phyloP scores from a whole-genome alignment of 2,113 vertebrate genomes.

The Prionailurus viverrinus region DNA sequence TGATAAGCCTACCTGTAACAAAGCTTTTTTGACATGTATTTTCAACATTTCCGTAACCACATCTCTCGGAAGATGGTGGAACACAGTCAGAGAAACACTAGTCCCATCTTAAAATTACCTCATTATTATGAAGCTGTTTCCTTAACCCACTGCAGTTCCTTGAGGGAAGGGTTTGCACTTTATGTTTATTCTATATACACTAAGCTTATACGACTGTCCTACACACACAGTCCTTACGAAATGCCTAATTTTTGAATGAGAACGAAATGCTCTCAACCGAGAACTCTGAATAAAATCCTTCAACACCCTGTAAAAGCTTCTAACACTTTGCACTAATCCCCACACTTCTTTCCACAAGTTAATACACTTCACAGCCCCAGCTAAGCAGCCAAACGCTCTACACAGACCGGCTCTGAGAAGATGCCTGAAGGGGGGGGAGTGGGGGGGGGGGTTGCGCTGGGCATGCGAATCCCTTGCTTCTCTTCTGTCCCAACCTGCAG shows the following conservation, averaged over 20 bases:
- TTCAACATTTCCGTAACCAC: not conserved
- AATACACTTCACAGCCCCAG: not conserved
- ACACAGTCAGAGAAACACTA: not conserved
- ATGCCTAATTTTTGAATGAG: not conserved
- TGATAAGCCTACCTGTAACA: not conserved
- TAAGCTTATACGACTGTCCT: not conserved
- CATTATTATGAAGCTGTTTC: not conserved
- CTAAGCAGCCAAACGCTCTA: not conserved
- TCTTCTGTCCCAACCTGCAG: not conserved
- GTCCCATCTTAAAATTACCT: not conserved
- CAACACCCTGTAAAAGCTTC: not conserved
- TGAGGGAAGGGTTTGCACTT: not conserved
- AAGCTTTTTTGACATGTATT: not conserved
- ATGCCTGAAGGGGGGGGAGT: not conserved
- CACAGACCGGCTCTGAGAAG: not conserved
- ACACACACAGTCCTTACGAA: not conserved
- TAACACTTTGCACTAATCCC: not conserved
- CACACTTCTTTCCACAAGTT: not conserved
- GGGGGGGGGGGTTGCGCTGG: no score
- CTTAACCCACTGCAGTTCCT: not conserved
- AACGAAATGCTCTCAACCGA: not conserved
- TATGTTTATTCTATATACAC: not conserved
- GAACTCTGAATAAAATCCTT: slow-evolving; percentile 35
- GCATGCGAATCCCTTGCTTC: not conserved
- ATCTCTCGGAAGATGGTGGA: not conserved